These are phyloP conservation scores for Gymnocheta viridis DNA, from an alignment of 2,888 invertebrate species.

Conservation along the genomic window DNA sequence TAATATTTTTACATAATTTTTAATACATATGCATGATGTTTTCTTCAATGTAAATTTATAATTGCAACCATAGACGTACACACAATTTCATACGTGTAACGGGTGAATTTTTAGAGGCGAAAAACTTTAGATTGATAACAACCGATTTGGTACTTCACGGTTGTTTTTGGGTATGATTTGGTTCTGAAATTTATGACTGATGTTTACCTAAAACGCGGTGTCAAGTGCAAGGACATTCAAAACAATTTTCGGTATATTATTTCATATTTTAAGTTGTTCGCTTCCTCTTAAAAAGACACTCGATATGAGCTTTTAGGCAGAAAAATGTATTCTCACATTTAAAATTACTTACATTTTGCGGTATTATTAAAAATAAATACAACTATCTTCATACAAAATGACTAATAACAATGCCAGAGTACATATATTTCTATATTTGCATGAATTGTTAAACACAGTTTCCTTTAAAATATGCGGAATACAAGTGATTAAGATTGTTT, in stretches of 20 bases:
- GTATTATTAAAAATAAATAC: slow-evolving; percentile 48
- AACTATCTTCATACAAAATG: slow-evolving; percentile 29
- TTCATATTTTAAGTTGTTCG: neutral
- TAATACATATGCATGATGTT: slow-evolving; percentile 16
- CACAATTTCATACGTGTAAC: too few relatives aligned
- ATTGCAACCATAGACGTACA: neutral
- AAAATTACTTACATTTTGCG: slow-evolving; percentile 1
- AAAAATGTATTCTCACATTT: neutral
- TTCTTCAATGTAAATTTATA: neutral
- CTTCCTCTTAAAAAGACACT: neutral
- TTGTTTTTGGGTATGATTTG: too few relatives aligned
- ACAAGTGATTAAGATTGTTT: too few relatives aligned
- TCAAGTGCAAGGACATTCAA: too few relatives aligned
- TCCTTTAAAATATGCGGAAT: neutral
- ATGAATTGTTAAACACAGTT: slow-evolving; percentile 25
- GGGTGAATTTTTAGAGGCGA: too few relatives aligned
- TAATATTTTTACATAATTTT: slow-evolving; percentile 45
- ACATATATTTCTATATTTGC: neutral
- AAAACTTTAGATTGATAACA: too few relatives aligned
- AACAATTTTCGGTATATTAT: neutral
- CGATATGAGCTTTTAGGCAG: neutral
- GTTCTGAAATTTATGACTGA: too few relatives aligned
- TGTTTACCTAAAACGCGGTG: too few relatives aligned
- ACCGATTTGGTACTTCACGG: too few relatives aligned
- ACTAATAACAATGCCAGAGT: slow-evolving; percentile 11